These are phyloP conservation scores for Brachirus orientalis DNA, from an alignment of 2,113 vertebrate genomes.

Conservation along the genomic window DNA sequence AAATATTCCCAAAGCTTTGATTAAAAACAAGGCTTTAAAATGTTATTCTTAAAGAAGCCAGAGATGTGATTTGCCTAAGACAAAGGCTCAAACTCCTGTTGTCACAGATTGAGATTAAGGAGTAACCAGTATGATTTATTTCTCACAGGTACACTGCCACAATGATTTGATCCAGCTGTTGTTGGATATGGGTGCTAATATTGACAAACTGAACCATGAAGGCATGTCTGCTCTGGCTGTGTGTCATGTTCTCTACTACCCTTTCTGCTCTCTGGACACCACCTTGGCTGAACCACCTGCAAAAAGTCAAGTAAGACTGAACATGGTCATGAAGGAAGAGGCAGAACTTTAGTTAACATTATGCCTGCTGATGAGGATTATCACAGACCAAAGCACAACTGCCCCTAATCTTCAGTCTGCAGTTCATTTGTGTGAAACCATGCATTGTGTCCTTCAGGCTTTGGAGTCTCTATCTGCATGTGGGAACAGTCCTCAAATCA, in stretches of 20 bases:
- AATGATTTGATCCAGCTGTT: conserved; percentile 82
- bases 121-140: background rate
- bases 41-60: no score
- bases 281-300: conserved; percentile 60
- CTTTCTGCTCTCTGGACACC: conserved; percentile 71
- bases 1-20: no score
- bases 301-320: conserved; percentile 41
- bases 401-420: no score
- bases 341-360: background rate
- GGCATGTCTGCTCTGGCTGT: conserved; percentile 85
- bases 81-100: no score
- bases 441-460: conserved; percentile 33
- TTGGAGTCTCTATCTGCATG: conserved; percentile 2
- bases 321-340: background rate
- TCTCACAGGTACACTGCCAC: conserved; percentile 81
- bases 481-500: conserved; percentile 20
- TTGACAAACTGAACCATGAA: conserved; percentile 85
- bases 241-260: conserved; percentile 86
- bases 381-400: no score
- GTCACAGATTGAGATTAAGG: no score
- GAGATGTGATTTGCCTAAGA: no score
- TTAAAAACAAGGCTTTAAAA: no score
- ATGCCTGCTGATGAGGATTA: no score
- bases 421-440: no score
- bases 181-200: conserved; percentile 85